A percentile compares a stretch with the other conserved stretches of the same genome.
Evolutionary conservation across 2,797 vertebrate species (phyloP).

Genomic region (Mus minutoides): DNA sequence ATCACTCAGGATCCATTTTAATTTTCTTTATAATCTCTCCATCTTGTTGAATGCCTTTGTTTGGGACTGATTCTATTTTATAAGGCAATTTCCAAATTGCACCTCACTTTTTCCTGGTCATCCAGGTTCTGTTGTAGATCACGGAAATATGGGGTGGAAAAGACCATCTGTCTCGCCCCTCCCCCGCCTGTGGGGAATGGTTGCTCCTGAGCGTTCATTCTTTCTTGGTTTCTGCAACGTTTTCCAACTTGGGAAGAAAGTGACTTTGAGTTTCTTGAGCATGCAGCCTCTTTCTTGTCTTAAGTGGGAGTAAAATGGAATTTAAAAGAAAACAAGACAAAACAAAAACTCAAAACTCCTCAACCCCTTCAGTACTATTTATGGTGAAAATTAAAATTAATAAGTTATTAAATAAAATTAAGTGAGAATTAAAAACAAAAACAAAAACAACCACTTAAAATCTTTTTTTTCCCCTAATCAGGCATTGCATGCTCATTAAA

Average conservation of each 20-base stretch:
- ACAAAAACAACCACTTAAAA: not conserved
- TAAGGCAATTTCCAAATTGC: constrained; percentile 75
- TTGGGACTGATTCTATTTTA: constrained; percentile 64
- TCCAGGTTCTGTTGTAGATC: constrained; percentile 79
- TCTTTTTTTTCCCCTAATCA: not conserved
- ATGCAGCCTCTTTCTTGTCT: constrained; percentile 41
- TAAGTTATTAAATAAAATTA: not conserved
- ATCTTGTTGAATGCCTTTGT: constrained; percentile 74
- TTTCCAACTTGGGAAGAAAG: constrained; percentile 80
- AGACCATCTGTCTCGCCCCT: constrained; percentile 77
- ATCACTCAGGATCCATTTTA: constrained; percentile 33
- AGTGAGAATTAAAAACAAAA: not conserved
- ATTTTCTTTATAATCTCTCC: constrained; percentile 59
- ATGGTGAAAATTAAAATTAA: not conserved
- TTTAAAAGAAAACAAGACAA: not conserved
- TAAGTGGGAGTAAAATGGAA: constrained; percentile 61
- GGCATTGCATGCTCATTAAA: constrained; percentile 7
- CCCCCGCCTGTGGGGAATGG: constrained; percentile 61
- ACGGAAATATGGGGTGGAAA: constrained; percentile 72
- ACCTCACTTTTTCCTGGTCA: constrained; percentile 72
- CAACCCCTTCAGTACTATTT: not conserved
- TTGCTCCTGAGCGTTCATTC: constrained; percentile 69
- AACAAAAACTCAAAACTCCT: not conserved
- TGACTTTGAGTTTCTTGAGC: constrained; percentile 66
- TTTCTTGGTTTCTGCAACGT: constrained; percentile 72